These are phyloP conservation scores for Maccullochella peelii DNA, from an alignment of 2,113 vertebrate genomes.

Conservation along the genomic window DNA sequence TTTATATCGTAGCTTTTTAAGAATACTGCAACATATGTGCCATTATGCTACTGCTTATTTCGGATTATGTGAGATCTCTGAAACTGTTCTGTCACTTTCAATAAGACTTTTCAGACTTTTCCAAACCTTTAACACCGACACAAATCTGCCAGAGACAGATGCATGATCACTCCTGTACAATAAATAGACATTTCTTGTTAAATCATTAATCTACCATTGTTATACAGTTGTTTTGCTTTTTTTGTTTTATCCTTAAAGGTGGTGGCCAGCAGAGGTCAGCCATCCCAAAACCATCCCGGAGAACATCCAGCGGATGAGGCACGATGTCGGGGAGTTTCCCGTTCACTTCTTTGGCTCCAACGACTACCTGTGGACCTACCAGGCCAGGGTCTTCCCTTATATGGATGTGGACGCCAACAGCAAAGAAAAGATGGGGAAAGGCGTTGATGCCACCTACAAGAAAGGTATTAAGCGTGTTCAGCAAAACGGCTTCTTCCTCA, in stretches of 20 bases:
- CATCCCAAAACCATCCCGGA: slow-evolving; percentile 94
- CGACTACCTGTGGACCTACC: slow-evolving; percentile 98
- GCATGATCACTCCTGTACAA: no score
- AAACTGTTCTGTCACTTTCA: background rate
- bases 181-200: background rate
- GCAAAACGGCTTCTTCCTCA: background rate
- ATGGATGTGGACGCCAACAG: slow-evolving; percentile 99
- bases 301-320: slow-evolving; percentile 97
- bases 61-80: no score
- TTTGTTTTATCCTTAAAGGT: slow-evolving; percentile 79
- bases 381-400: slow-evolving; percentile 97
- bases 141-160: no score
- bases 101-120: background rate
- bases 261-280: slow-evolving; percentile 99
- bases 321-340: slow-evolving; percentile 96
- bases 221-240: background rate
- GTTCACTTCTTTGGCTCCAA: slow-evolving; percentile 99
- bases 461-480: slow-evolving; percentile 86
- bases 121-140: background rate
- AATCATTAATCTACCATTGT: background rate
- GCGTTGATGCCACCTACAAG: slow-evolving; percentile 95
- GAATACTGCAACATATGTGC: no score
- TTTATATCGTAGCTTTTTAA: no score
- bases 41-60: background rate
- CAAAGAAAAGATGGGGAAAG: slow-evolving; percentile 98